Evolutionary conservation across 2,113 vertebrate genomes (phyloP), one percentile per base, ranked within the genome.

Genomic region (Pongo abelii): DNA sequence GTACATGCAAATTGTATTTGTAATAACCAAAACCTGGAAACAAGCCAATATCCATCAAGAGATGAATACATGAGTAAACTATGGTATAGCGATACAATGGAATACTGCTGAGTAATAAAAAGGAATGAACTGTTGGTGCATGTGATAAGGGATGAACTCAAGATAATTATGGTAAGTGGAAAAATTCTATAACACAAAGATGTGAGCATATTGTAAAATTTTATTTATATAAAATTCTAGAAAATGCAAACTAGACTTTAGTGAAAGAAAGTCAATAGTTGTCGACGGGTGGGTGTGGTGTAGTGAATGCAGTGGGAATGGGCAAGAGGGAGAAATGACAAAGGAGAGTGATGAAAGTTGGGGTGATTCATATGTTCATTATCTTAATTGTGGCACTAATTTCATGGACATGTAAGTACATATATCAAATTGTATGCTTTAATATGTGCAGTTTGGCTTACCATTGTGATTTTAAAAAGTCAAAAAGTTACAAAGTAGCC

Each of bases 11-110:
- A 72, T 72, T 95, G 6, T 80, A 64, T 52, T 74, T 72, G 16
- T 92, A 87, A 87, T 61, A 95, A 92, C 64, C 10, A 20, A 87
- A 92, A 25, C 52, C 67, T 94, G 43, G 55, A 83, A 43, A 55
- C 74, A 87, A n/a, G 48, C 30, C 84, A 79, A 30, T 84, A 59
- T 48, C 52, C 38, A 83, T 43, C 80, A 84, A n/a, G 46, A 46
- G 30, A 77, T 46, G 57, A 64, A 43, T 22, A 70, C 46, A 35
- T 43, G 67, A 90, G 69, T 13, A 67, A 67, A 77, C 14, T 2
- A 2, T 22, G 14, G n/a, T 43, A 30, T n/a, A 46, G 7, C 20
- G 7, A 30, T 46, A 46, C 11, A 5, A 9, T 52, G 55, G 43
- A 67, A n/a, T 43, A 43, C 11, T 52, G 59, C 9, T 84, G 50